These are phyloP conservation scores for Myanophis thanlyinensis DNA, from an alignment of 2,113 vertebrate species.

Conservation along the genomic window DNA sequence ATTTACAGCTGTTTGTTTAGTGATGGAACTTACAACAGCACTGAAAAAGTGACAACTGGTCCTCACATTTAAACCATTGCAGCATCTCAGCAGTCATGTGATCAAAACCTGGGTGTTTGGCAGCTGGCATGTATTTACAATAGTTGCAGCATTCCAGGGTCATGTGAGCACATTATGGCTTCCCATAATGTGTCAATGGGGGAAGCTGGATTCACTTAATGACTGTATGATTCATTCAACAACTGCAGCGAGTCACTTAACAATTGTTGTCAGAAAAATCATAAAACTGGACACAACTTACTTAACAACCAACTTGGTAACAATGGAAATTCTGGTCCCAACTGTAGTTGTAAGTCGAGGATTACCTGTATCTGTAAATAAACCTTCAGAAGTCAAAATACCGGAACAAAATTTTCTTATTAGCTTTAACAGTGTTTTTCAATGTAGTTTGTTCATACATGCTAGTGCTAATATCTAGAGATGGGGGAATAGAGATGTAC, in stretches of 20 bases:
- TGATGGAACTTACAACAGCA: neutral
- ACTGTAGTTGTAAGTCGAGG: neutral
- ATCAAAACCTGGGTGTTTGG: neutral
- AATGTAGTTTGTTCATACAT: neutral
- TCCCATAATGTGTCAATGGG: neutral
- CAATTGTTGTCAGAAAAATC: neutral
- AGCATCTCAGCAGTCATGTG: neutral
- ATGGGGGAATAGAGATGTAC: neutral
- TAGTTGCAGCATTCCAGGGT: neutral
- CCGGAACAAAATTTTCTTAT: neutral
- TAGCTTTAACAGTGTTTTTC: neutral
- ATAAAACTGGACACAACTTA: neutral
- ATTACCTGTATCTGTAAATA: neutral
- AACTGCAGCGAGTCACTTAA: neutral
- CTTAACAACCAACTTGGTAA: neutral
- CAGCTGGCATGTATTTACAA: neutral
- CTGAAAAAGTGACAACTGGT: neutral
- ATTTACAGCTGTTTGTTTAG: neutral
- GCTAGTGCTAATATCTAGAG: neutral
- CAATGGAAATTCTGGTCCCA: neutral
- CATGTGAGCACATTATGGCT: neutral
- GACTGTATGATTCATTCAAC: too few species aligned
- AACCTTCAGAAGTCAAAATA: neutral
- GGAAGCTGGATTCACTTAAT: neutral
- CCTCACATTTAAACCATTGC: neutral